These are phyloP conservation scores for Moxostoma hubbsi DNA, from an alignment of 2,797 vertebrate species.

Conservation along the genomic window DNA sequence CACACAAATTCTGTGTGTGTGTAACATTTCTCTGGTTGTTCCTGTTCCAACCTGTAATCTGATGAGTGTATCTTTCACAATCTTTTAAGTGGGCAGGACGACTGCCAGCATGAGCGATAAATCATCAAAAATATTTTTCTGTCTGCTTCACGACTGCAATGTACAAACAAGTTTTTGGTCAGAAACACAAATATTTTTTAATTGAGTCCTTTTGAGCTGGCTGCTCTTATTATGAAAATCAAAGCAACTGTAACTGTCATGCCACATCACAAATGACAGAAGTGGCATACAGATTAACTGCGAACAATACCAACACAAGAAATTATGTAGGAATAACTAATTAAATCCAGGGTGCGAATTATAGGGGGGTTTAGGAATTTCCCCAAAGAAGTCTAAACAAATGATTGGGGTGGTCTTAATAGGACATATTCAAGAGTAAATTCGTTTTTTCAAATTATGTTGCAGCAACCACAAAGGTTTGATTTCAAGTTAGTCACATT, in stretches of 20 bases:
- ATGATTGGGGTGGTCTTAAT: too few relatives aligned
- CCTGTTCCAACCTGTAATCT: slow-evolving; percentile 42
- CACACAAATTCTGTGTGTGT: slow-evolving; percentile 5
- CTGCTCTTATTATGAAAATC: slow-evolving; percentile 1
- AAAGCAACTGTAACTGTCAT: slow-evolving; percentile 2
- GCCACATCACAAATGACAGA: neutral
- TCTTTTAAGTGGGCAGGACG: slow-evolving; percentile 12
- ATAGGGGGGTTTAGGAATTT: too few relatives aligned
- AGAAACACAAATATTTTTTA: neutral
- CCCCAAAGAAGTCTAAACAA: too few relatives aligned
- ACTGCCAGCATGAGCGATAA: slow-evolving; percentile 7
- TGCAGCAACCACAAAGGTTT: too few relatives aligned
- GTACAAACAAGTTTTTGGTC: slow-evolving; percentile 5
- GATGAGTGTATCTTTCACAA: slow-evolving; percentile 21
- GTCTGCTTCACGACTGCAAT: neutral
- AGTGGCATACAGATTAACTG: neutral
- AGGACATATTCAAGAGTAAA: too few relatives aligned
- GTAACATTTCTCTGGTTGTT: slow-evolving; percentile 28
- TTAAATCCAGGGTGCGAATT: neutral
- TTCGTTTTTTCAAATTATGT: too few relatives aligned
- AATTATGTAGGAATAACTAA: neutral
- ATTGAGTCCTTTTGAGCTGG: neutral
- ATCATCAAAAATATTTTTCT: slow-evolving; percentile 4
- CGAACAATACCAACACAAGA: neutral
- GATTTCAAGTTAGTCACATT: too few relatives aligned